A percentile compares a stretch with the other conserved stretches of the same genome.
Evolutionary conservation across 2,888 invertebrate species (phyloP).

Genomic region (Leptinotarsa peninsularis): DNA sequence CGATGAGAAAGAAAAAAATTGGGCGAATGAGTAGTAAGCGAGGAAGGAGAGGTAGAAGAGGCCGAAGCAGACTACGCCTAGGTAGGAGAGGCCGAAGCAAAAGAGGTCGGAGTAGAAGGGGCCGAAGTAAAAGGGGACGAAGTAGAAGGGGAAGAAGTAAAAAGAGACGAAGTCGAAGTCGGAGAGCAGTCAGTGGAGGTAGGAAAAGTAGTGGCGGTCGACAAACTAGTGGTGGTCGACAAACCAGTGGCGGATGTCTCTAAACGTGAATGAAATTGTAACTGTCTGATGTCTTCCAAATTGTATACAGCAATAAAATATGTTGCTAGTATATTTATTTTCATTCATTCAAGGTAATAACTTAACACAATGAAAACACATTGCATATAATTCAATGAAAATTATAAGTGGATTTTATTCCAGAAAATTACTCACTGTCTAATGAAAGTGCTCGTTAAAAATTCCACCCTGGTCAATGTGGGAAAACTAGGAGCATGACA

Average conservation of each 20-base stretch:
- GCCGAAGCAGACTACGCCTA: background rate
- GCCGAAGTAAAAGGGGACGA: background rate
- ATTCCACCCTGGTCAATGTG: constrained; percentile 22
- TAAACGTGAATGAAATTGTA: constrained; percentile 4
- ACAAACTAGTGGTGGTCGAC: no score
- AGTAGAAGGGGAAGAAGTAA: background rate
- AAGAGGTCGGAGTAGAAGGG: background rate
- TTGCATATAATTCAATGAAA: no score
- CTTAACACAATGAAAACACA: background rate
- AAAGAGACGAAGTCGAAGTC: background rate
- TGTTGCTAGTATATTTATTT: background rate
- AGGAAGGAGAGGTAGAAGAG: constrained; percentile 5
- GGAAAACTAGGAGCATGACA: constrained; percentile 23
- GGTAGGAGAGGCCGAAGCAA: constrained; percentile 1
- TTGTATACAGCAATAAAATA: background rate
- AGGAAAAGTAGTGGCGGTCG: background rate
- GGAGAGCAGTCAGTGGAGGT: background rate
- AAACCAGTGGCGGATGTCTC: background rate
- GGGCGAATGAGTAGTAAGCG: background rate
- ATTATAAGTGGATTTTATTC: background rate
- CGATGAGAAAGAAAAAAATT: constrained; percentile 5
- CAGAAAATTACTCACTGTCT: background rate
- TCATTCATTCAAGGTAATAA: background rate
- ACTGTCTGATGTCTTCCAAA: constrained; percentile 4
- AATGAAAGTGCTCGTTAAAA: constrained; percentile 4